Base-by-base conservation (phyloP, 1,140 invertebrate species). In the Pseudomyrmex pallidus region DNA sequence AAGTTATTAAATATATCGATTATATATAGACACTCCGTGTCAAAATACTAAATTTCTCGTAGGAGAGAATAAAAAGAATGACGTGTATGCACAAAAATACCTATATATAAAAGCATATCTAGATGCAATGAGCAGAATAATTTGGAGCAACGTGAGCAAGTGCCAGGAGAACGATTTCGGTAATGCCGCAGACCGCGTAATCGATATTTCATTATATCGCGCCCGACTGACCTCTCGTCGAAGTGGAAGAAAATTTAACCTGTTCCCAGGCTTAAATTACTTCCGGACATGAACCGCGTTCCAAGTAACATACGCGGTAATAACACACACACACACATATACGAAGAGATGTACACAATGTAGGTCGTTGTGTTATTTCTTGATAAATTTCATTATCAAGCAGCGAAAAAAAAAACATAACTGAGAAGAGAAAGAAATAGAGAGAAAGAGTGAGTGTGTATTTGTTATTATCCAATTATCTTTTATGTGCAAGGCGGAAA, bases 141-240 rank as follows among this genome's bases (percentile, higher is more conserved):
- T 80, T 80, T 70, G 54, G 66, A 66, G 54, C 76, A 72, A 80
- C 67, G 22, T 80, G 76, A 80, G 54, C 76, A 54, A 80, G 54
- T 80, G 76, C 52, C 66, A 80, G 76, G 76, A 59, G 72, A 80
- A 70, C 76, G 76, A 80, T 80, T 80, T 80, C 44, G 76, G 66
- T 80, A 80, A 80, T 80, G 76, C 76, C 76, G 66, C 76, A 72
- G 66, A 80, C 76, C 76, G 66, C 76, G 76, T 80, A 80, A 80
- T 80, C 76, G 76, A 80, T 80, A 80, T 80, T 80, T 72, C 76
- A 80, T 80, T 80, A 80, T 80, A 80, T 80, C 76, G 76, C 66
- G 66, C 66, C 76, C 76, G 76, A 80, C 76, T 80, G 76, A 80
- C 76, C 76, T 80, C 44, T 44, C 76, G 76, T 72, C 76, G 76